A percentile compares a stretch with the other conserved stretches of the same genome.
These are phyloP conservation scores for Stichodactyla helianthus DNA, from an alignment of 64 coral and sea anemone species.

Conservation along the genomic window DNA sequence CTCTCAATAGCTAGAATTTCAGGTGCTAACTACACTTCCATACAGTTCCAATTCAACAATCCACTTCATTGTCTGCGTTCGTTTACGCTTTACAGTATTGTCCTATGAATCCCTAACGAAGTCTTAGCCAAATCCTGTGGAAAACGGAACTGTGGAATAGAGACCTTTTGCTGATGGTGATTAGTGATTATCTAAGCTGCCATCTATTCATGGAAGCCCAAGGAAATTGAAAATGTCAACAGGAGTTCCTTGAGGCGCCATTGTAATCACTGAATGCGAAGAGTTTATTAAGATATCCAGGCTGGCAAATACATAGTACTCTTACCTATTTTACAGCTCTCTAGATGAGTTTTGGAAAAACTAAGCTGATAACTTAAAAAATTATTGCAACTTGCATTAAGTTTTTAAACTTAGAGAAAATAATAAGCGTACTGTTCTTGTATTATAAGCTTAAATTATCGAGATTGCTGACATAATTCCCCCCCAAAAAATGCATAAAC, in stretches of 20 bases:
- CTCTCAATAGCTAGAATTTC: neutral
- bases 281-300: neutral
- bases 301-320: neutral
- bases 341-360: neutral
- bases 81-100: slow-evolving; percentile 4
- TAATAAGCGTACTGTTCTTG: too few species aligned
- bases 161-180: neutral
- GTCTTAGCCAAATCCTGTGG: neutral
- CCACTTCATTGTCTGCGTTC: neutral
- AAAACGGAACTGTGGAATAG: neutral
- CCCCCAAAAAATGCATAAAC: too few species aligned
- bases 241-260: neutral
- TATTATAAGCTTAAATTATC: too few species aligned
- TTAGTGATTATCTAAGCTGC: neutral
- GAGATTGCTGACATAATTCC: too few species aligned
- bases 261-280: neutral
- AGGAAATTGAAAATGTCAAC: slow-evolving; percentile 26
- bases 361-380: neutral
- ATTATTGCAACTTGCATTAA: too few species aligned
- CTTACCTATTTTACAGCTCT: neutral
- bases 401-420: too few species aligned
- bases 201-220: neutral
- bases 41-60: neutral
- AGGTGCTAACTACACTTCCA: neutral
- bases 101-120: neutral